Evolutionary conservation across 2,113 vertebrate species (phyloP).

Genomic region (Formicarius rufipectus): DNA sequence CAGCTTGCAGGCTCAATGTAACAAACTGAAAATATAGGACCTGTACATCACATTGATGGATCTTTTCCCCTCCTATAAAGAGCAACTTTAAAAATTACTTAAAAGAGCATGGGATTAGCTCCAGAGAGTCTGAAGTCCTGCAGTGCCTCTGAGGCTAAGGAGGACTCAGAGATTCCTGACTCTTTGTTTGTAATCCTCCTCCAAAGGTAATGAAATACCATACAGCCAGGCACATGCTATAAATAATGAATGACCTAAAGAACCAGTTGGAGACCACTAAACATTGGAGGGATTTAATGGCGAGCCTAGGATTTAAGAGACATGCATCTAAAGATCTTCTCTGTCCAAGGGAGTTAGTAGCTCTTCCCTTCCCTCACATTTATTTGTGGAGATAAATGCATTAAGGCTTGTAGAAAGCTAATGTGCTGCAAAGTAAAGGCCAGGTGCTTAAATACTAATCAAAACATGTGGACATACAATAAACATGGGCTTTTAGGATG

Average conservation of each 20-base stretch:
- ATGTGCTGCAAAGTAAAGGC: background rate
- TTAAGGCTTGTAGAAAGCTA: background rate
- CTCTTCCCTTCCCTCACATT: background rate
- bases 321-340: background rate
- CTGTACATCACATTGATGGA: background rate
- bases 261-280: background rate
- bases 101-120: background rate
- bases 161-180: background rate
- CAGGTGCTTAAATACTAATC: background rate
- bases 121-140: background rate
- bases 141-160: background rate
- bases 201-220: background rate
- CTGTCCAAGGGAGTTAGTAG: background rate
- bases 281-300: background rate
- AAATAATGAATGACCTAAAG: slow-evolving; percentile 28
- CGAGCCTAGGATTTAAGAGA: background rate
- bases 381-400: background rate
- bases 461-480: background rate
- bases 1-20: background rate
- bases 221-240: background rate
- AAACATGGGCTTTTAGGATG: background rate
- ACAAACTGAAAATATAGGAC: background rate
- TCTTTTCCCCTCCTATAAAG: background rate
- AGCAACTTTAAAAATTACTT: background rate
- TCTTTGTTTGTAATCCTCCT: background rate